These are phyloP conservation scores for Nicator chloris DNA, from an alignment of 2,113 vertebrate genomes.

Conservation along the genomic window DNA sequence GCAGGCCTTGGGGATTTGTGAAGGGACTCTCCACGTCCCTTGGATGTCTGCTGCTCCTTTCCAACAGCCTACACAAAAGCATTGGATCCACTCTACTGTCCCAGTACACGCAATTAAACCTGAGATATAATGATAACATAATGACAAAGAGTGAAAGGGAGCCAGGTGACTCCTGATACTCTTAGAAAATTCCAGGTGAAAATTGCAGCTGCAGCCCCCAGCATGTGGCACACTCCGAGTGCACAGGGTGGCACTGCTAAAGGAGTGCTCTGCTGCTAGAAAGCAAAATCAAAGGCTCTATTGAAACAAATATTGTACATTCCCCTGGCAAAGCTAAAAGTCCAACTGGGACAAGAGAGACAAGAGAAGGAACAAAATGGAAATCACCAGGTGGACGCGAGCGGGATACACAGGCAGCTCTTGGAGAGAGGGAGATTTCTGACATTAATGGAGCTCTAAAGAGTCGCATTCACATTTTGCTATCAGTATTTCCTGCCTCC, in stretches of 20 bases:
- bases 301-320: neutral
- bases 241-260: neutral
- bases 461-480: neutral
- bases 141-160: neutral
- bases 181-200: neutral
- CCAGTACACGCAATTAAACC: neutral
- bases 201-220: neutral
- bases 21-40: rapidly evolving
- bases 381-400: neutral
- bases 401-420: neutral
- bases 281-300: neutral
- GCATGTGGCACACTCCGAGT: rapidly evolving
- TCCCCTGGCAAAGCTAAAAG: neutral
- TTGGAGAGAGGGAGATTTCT: too few species aligned
- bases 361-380: neutral
- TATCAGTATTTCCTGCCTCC: neutral
- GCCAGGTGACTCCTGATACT: neutral
- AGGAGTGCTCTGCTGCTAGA: neutral
- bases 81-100: neutral
- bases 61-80: neutral
- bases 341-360: neutral
- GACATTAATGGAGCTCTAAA: neutral
- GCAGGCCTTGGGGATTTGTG: neutral
- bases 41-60: neutral
- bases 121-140: neutral